Conservation (phyloP, 2,113 vertebrate species). For the Alethe diademata region DNA sequence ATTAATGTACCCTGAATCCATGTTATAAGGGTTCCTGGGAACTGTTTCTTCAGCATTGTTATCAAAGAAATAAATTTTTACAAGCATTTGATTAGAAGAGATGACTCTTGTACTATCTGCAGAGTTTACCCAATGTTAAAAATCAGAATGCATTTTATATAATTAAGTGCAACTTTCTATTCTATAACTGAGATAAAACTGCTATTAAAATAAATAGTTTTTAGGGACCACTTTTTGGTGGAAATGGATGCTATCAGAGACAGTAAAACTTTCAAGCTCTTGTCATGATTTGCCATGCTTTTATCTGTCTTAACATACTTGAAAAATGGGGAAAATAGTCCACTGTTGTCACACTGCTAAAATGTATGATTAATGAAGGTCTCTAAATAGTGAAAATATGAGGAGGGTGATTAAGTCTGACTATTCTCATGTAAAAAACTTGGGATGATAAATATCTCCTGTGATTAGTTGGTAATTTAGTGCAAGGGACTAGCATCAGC, state of each 20-base stretch:
- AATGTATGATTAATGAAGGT: conserved; percentile 75
- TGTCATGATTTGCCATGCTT: neutral
- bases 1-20: neutral
- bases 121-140: neutral
- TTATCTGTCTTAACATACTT: conserved; percentile 19
- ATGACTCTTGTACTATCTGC: neutral
- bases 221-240: neutral
- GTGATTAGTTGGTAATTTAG: conserved; percentile 85
- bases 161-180: neutral
- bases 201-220: neutral
- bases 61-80: neutral
- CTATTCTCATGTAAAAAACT: conserved; percentile 80
- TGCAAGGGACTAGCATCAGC: conserved; percentile 77
- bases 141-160: neutral
- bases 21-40: neutral
- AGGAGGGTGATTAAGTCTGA: conserved; percentile 85
- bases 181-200: neutral
- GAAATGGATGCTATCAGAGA: neutral
- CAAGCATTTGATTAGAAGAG: neutral
- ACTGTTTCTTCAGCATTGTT: neutral
- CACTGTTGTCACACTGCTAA: conserved; percentile 70
- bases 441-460: conserved; percentile 83
- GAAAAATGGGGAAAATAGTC: conserved; percentile 39
- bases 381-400: conserved; percentile 76
- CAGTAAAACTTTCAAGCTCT: neutral